These are phyloP conservation scores for Oscheius myriophilus DNA, from an alignment of 2,888 invertebrate species.

Conservation along the genomic window DNA sequence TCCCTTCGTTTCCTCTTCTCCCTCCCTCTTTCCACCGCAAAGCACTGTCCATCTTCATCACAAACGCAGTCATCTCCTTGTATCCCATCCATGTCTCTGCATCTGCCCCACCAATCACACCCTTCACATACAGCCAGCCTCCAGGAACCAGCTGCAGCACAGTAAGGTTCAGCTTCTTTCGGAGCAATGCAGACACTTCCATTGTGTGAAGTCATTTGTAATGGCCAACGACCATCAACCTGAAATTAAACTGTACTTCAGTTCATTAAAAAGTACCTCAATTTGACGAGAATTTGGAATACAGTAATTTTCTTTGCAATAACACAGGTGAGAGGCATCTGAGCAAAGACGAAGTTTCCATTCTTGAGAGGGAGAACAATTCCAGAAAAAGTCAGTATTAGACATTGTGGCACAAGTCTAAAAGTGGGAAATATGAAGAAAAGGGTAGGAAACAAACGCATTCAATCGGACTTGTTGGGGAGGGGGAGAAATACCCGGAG, in stretches of 20 bases:
- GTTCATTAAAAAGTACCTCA: neutral
- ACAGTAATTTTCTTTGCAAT: slow-evolving; percentile 37
- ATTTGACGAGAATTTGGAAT: slow-evolving; percentile 22
- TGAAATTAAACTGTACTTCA: slow-evolving; percentile 4
- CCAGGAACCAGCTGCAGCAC: slow-evolving; percentile 12
- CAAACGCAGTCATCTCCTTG: slow-evolving; percentile 30
- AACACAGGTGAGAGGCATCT: slow-evolving; percentile 29
- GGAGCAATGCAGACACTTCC: slow-evolving; percentile 27
- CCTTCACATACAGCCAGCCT: slow-evolving; percentile 22
- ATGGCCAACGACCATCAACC: slow-evolving; percentile 27
- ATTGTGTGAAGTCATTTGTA: slow-evolving; percentile 5
- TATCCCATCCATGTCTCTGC: slow-evolving; percentile 8
- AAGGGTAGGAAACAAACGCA: slow-evolving; percentile 12
- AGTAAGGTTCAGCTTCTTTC: slow-evolving; percentile 10
- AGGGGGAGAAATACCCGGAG: slow-evolving; percentile 14
- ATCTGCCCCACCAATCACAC: slow-evolving; percentile 41
- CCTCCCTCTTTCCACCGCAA: slow-evolving; percentile 20
- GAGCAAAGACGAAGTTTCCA: slow-evolving; percentile 31
- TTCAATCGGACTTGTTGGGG: slow-evolving; percentile 1
- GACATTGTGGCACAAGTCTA: slow-evolving; percentile 48
- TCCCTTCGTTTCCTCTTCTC: slow-evolving; percentile 10
- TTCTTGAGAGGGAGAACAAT: slow-evolving; percentile 36
- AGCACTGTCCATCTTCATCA: slow-evolving; percentile 24
- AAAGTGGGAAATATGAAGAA: neutral
- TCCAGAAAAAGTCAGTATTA: slow-evolving; percentile 41